Evolutionary conservation across 2,888 invertebrate species (phyloP).

Genomic region (Melanostoma mellinum): DNA sequence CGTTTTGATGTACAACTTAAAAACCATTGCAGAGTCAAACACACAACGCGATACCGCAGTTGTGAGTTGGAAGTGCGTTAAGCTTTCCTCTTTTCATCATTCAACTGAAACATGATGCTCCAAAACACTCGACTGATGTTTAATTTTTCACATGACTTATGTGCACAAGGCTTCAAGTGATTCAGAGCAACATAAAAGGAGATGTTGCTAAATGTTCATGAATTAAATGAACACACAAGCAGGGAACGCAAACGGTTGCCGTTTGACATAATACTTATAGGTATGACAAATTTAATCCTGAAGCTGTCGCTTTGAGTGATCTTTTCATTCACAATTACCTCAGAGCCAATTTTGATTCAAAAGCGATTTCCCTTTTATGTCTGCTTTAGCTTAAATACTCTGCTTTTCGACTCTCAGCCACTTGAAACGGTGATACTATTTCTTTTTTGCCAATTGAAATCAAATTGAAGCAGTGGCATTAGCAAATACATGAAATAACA

Average conservation of each 20-base stretch:
- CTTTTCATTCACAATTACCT: conserved; percentile 51
- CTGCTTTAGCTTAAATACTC: no score
- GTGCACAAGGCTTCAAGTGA: conserved; percentile 19
- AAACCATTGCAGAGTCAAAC: conserved; percentile 31
- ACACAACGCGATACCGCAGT: not conserved
- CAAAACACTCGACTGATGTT: conserved; percentile 47
- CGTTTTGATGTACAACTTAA: conserved; percentile 34
- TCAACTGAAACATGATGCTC: conserved; percentile 51
- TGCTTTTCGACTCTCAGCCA: no score
- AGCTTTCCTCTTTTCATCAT: conserved; percentile 53
- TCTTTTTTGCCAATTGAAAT: no score
- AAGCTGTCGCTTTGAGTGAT: conserved; percentile 27
- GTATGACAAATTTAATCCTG: conserved; percentile 30
- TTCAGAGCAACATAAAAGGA: conserved; percentile 11
- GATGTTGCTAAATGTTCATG: not conserved
- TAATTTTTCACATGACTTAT: conserved; percentile 25
- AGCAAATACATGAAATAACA: no score
- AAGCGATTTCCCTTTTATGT: no score
- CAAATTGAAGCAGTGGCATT: no score
- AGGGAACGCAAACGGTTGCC: not conserved
- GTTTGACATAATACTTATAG: conserved; percentile 6
- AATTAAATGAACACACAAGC: not conserved
- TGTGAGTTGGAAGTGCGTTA: conserved; percentile 20
- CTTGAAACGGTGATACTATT: no score
- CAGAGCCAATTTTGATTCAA: conserved; percentile 18